Evolutionary conservation across 2,797 vertebrate species (phyloP), one percentile per base, ranked within the genome.

Genomic region (Phaenicophaeus curvirostris): DNA sequence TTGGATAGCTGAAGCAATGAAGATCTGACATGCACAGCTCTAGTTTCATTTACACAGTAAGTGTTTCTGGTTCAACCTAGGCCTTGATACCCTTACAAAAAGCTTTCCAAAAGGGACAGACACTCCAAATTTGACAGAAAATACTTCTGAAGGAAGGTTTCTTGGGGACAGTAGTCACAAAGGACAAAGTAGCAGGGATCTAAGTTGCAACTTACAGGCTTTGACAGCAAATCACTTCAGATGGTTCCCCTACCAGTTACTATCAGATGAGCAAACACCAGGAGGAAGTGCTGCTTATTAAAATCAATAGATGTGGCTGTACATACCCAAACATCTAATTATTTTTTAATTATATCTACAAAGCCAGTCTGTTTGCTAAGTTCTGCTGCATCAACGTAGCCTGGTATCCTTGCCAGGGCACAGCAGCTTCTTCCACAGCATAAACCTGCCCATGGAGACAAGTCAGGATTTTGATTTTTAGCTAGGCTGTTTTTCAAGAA

Each of bases 81-180:
- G 24, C 42, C 30, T 68, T 46, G 15, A 27, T 8, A 14, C 15
- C 33, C 20, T 37, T 16, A 19, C 12, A 15, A 23, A 84, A 68
- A 48, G 41, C 54, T 25, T 37, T 53, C 57, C 21, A 6, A 11
- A 75, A 67, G 50, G 44, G 48, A 16, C 16, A n/a, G 42, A 23
- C 37, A 1, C 35, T 54, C 39, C 35, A 19, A 11, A 54, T 51
- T 30, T 31, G 28, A 7, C 39, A 74, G 68, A 3, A 79, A 15
- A 11, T 14, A 1, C 7, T 8, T 8, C 8, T 15, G 21, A 76
- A 62, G 68, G 39, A 15, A 46, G 21, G 25, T 48, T 66, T 63
- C 46, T 4, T 44, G 55, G 35, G 1, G 1, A 7, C 0, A 16
- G 57, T 1, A 21, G 28, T 24, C 15, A 6, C 46, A 6, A n/a